Evolutionary conservation across 2,113 vertebrate species (phyloP).

Genomic region (Deroptyus accipitrinus): DNA sequence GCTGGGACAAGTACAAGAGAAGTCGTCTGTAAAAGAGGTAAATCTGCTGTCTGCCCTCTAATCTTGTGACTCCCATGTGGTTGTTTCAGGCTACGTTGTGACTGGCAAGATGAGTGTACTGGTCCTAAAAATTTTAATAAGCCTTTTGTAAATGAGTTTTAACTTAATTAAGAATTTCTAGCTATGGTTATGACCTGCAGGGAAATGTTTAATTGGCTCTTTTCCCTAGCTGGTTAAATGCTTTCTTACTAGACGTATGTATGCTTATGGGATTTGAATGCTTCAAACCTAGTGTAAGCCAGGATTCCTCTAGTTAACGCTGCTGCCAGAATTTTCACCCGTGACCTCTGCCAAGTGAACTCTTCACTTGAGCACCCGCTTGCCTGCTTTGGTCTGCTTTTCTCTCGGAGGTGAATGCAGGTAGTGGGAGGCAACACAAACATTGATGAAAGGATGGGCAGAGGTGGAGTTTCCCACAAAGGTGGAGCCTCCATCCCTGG

Average conservation of each 20-base stretch:
- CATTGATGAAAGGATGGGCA: rapidly evolving
- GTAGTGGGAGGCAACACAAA: background rate
- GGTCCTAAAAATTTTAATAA: conserved; percentile 12
- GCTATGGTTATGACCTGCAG: conserved; percentile 21
- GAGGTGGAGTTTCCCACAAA: background rate
- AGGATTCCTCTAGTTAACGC: background rate
- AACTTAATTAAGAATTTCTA: conserved; percentile 59
- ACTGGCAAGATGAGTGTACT: background rate
- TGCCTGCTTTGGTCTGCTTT: background rate
- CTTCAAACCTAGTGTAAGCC: background rate
- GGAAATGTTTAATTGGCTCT: conserved; percentile 39
- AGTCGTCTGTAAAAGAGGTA: background rate
- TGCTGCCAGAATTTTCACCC: background rate
- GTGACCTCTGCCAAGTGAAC: background rate
- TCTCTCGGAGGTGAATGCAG: background rate
- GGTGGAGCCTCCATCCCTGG: background rate
- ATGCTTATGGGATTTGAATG: background rate
- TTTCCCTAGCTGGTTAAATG: conserved; percentile 31
- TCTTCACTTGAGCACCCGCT: background rate
- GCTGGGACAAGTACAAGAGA: background rate
- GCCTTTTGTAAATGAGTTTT: conserved; percentile 21
- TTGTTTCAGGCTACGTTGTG: background rate
- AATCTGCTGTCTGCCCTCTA: background rate
- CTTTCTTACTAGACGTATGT: background rate
- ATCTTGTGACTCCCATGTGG: background rate